phyloP scores from a whole-genome alignment of 1,140 invertebrate genomes.

The Coenobita brevimanus region DNA sequence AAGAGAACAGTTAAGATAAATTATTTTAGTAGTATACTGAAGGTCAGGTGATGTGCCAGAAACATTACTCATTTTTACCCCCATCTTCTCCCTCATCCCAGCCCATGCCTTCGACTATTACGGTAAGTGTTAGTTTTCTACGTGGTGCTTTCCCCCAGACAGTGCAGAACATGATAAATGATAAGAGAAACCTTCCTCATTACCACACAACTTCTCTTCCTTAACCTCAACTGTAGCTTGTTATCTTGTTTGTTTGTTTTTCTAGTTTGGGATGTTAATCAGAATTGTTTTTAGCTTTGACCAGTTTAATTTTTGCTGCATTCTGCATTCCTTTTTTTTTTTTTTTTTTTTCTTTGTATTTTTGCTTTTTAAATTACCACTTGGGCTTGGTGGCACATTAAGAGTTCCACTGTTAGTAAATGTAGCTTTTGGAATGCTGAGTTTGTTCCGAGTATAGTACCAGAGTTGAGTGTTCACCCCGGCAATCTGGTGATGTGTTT shows the following conservation, averaged over 20 bases:
- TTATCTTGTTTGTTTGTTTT: background rate
- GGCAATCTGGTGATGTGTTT: no score
- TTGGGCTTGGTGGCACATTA: slow-evolving; percentile 22
- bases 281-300: no score
- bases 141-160: slow-evolving; percentile 38
- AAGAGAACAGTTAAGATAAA: background rate
- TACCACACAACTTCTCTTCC: slow-evolving; percentile 11
- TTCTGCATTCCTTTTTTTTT: background rate
- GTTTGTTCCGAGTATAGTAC: background rate
- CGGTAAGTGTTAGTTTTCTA: slow-evolving; percentile 87
- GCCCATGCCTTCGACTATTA: slow-evolving; percentile 98
- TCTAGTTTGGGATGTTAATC: background rate
- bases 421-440: background rate
- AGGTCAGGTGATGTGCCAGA: slow-evolving; percentile 39
- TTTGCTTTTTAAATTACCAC: background rate
- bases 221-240: slow-evolving; percentile 14
- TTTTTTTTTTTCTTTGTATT: background rate
- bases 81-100: slow-evolving; percentile 76
- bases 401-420: background rate
- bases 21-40: slow-evolving; percentile 9
- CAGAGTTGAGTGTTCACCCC: no score
- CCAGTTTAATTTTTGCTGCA: no score
- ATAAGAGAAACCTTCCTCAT: background rate
- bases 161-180: background rate
- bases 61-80: slow-evolving; percentile 55